Evolutionary conservation across 2,797 vertebrate species (phyloP).

Genomic region (Danio albolineatus): DNA sequence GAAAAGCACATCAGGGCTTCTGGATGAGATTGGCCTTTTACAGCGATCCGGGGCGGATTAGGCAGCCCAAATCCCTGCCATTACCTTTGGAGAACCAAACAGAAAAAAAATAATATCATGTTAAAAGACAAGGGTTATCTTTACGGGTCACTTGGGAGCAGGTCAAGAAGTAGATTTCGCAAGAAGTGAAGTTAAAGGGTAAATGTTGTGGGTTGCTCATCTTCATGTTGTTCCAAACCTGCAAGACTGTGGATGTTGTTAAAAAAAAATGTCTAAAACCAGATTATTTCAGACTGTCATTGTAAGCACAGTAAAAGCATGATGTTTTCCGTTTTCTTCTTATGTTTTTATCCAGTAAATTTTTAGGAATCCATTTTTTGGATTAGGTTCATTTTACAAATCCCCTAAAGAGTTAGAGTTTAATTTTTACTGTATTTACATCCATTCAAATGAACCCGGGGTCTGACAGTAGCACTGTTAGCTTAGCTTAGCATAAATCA

Average conservation of each 20-base stretch:
- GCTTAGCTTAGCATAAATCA: too few species aligned
- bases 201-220: too few species aligned
- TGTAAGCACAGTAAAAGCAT: too few species aligned
- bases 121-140: not conserved
- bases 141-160: not conserved
- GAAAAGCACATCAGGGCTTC: slow-evolving; percentile 14
- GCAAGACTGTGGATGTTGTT: not conserved
- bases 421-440: too few species aligned
- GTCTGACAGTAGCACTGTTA: too few species aligned
- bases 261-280: not conserved
- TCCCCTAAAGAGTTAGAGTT: too few species aligned
- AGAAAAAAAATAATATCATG: slow-evolving; percentile 9
- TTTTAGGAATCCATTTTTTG: too few species aligned
- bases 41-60: slow-evolving; percentile 7
- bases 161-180: not conserved
- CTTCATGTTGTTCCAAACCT: not conserved
- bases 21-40: slow-evolving; percentile 29
- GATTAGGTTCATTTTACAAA: too few species aligned
- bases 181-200: not conserved
- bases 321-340: too few species aligned
- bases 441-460: too few species aligned
- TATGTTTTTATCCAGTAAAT: too few species aligned
- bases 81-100: slow-evolving; percentile 2
- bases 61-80: slow-evolving; percentile 18
- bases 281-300: too few species aligned